phyloP scores from a whole-genome alignment of 2,113 vertebrate species.

The Triplophysa dalaica region DNA sequence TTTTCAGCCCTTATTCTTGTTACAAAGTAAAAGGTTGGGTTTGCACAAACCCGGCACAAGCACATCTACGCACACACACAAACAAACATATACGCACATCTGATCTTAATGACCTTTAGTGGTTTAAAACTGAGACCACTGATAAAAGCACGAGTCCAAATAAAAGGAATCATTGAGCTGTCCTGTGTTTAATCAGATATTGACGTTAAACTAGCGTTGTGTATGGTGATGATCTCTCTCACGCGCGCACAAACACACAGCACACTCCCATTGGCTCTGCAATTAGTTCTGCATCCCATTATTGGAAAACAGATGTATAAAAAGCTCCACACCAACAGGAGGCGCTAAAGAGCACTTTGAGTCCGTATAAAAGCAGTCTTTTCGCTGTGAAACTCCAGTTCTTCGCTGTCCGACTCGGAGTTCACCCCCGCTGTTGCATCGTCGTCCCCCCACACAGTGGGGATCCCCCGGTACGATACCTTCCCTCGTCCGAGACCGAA shows the following conservation, averaged over 20 bases:
- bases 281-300: slow-evolving; percentile 23
- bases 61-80: slow-evolving; percentile 14
- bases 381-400: slow-evolving; percentile 82
- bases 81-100: slow-evolving; percentile 1
- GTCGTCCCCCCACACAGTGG: slow-evolving; percentile 92
- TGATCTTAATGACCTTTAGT: slow-evolving; percentile 13
- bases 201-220: not conserved
- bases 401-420: slow-evolving; percentile 90
- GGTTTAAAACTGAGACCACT: slow-evolving; percentile 37
- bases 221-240: not conserved
- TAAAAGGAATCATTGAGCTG: slow-evolving; percentile 33
- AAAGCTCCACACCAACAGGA: not conserved
- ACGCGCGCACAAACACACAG: not conserved
- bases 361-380: slow-evolving; percentile 97
- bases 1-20: slow-evolving; percentile 46
- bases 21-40: slow-evolving; percentile 24
- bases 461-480: slow-evolving; percentile 92
- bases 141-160: slow-evolving; percentile 28
- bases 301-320: slow-evolving; percentile 37
- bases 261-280: not conserved
- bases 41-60: slow-evolving; percentile 2
- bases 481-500: slow-evolving; percentile 59
- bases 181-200: slow-evolving; percentile 40
- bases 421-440: slow-evolving; percentile 64
- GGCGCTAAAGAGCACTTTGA: slow-evolving; percentile 86